These are phyloP conservation scores for Bombylius major DNA, from an alignment of 2,888 invertebrate genomes.

Conservation along the genomic window DNA sequence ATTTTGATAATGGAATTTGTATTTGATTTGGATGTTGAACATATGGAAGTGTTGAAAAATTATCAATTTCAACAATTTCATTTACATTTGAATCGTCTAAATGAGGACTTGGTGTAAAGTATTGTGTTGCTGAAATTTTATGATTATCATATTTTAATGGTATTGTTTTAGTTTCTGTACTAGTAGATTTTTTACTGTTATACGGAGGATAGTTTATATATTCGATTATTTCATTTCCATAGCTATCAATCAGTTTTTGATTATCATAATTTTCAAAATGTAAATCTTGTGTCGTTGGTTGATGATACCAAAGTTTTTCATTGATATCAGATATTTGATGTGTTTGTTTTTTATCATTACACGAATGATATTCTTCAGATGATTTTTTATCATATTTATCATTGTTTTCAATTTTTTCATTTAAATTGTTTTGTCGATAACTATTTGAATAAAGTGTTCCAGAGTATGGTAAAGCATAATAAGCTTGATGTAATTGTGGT, in stretches of 20 bases:
- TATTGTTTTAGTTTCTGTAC: slow-evolving; percentile 18
- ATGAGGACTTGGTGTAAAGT: slow-evolving; percentile 31
- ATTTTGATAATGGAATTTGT: not conserved
- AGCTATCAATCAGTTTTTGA: slow-evolving; percentile 24
- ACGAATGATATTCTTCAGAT: not conserved
- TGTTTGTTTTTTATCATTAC: not conserved
- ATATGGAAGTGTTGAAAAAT: slow-evolving; percentile 20
- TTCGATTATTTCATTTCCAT: slow-evolving; percentile 23
- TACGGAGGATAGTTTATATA: slow-evolving; percentile 9
- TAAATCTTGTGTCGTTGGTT: not conserved
- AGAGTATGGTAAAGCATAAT: slow-evolving; percentile 6
- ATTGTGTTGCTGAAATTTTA: slow-evolving; percentile 20
- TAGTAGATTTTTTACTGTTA: slow-evolving; percentile 7
- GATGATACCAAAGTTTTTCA: not conserved
- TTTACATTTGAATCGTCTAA: slow-evolving; percentile 29
- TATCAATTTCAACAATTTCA: slow-evolving; percentile 19
- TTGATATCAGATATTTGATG: not conserved
- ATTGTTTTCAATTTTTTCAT: slow-evolving; percentile 8
- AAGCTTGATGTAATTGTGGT: slow-evolving; percentile 29
- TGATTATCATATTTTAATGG: slow-evolving; percentile 11
- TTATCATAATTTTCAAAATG: not conserved
- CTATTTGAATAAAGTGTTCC: slow-evolving; percentile 2
- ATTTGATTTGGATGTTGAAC: not conserved
- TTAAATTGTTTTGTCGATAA: slow-evolving; percentile 1
- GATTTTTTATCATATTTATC: not conserved